Evolutionary conservation across 2,888 invertebrate species (phyloP), one percentile per base, ranked within the genome.

Genomic region (Choristoneura rosaceana): DNA sequence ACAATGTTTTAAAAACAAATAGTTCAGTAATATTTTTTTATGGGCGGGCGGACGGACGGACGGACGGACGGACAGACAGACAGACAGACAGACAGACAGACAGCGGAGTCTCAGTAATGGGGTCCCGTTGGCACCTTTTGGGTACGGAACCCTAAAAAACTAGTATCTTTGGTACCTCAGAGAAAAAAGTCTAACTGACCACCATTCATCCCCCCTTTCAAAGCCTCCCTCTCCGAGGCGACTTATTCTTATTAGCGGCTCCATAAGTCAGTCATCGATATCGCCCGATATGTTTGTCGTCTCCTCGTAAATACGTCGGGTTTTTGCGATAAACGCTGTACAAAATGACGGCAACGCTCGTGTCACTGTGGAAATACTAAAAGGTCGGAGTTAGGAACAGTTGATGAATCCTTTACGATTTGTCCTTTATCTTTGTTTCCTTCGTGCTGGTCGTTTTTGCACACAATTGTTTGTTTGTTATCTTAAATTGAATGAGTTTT

Each of bases 221-320:
- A 69, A 59, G 61, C 70, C 66, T 70, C 73, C 41, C 38, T 45
- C 74, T 77, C 77, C 89, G 80, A 77, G 74, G 74, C 84, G 79
- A 90, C 91, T 90, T 88, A 90, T 90, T 86, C 90, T 90, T 88
- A 90, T 90, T 86, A 88, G 81, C 79, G 79, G 74, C 76, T 77
- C 83, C 77, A 83, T 91, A 90, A 87, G 79, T 93, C 93, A 87
- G 84, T 92, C 91, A 84, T 71, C 89, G 80, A 76, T 80, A 76
- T 75, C 80, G 79, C 77, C 79, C 89, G 84, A 90, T 92, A 91
- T 88, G 89, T 91, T 88, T 84, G 90, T 92, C 93, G 87, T 81
- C 90, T 81, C 73, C 78, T 85, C 90, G 89, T 92, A 91, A 92
- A 92, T 79, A 84, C 85, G 91, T 91, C 90, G 85, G 75, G 76